phyloP scores from a whole-genome alignment of 2,888 invertebrate genomes.

The Pollenia amentaria region DNA sequence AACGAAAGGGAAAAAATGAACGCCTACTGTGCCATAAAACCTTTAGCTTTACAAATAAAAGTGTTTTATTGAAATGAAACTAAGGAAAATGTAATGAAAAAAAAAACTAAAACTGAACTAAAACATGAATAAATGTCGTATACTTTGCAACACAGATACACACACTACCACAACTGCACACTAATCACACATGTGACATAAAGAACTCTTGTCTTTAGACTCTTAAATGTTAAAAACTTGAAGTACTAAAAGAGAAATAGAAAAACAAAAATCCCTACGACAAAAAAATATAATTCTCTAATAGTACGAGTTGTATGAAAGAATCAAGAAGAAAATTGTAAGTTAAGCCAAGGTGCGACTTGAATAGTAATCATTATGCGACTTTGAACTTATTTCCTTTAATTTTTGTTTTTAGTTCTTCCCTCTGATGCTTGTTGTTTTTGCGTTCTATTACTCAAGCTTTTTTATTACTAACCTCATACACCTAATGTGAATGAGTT shows the following conservation, averaged over 20 bases:
- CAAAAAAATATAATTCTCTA: slow-evolving; percentile 23
- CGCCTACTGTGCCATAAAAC: slow-evolving; percentile 70
- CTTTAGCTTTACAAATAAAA: slow-evolving; percentile 63
- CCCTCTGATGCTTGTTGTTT: not conserved
- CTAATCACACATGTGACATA: slow-evolving; percentile 56
- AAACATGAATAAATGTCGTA: slow-evolving; percentile 62
- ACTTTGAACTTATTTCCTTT: slow-evolving; percentile 72
- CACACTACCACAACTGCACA: slow-evolving; percentile 25
- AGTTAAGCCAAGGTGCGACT: slow-evolving; percentile 69
- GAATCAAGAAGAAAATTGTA: slow-evolving; percentile 67
- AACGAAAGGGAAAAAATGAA: slow-evolving; percentile 19
- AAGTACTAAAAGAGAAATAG: slow-evolving; percentile 53
- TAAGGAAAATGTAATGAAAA: slow-evolving; percentile 14
- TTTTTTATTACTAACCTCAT: slow-evolving; percentile 59
- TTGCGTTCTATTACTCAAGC: slow-evolving; percentile 1
- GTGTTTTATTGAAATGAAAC: slow-evolving; percentile 68
- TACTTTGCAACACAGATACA: slow-evolving; percentile 1
- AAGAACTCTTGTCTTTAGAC: slow-evolving; percentile 67
- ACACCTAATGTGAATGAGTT: slow-evolving; percentile 37
- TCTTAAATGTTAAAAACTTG: slow-evolving; percentile 69
- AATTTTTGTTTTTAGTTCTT: slow-evolving; percentile 43
- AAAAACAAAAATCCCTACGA: not conserved
- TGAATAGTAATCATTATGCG: slow-evolving; percentile 74
- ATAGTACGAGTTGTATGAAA: slow-evolving; percentile 41
- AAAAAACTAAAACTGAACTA: slow-evolving; percentile 38